Conservation (phyloP, 2,113 vertebrate genomes). For the Catagonus wagneri region DNA sequence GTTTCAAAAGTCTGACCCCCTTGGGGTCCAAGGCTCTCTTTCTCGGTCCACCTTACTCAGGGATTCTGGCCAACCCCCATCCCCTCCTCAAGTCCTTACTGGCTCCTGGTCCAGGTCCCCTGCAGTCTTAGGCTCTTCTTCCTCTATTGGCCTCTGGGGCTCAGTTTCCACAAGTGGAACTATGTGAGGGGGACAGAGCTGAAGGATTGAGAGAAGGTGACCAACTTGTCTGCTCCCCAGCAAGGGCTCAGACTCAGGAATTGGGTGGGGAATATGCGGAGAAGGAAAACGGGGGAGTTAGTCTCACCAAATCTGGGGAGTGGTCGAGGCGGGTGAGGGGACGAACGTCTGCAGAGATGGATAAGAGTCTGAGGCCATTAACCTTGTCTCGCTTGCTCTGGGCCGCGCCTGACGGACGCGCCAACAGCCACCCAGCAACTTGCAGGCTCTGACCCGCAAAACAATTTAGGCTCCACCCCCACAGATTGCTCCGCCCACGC, state of each 20-base stretch:
- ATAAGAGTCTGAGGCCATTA: background rate
- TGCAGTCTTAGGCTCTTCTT: slow-evolving; percentile 20
- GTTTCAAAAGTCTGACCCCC: background rate
- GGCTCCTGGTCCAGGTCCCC: slow-evolving; percentile 58
- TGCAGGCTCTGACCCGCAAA: background rate
- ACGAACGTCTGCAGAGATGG: slow-evolving; percentile 39
- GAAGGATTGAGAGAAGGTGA: slow-evolving; percentile 67
- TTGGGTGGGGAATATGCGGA: background rate
- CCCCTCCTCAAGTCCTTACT: slow-evolving; percentile 61
- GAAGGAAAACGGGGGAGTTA: background rate
- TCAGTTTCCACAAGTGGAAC: slow-evolving; percentile 40
- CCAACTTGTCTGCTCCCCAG: slow-evolving; percentile 59
- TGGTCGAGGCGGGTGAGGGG: background rate
- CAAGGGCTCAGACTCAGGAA: slow-evolving; percentile 39
- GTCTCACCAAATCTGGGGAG: slow-evolving; percentile 73
- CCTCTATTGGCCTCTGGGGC: slow-evolving; percentile 23
- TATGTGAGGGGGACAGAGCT: slow-evolving; percentile 60
- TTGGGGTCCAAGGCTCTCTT: background rate
- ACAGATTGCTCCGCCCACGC: background rate
- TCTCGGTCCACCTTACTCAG: background rate
- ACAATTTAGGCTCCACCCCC: background rate
- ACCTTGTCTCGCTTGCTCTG: background rate
- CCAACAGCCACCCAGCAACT: background rate
- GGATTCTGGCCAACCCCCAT: background rate
- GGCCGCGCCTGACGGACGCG: too few relatives aligned